phyloP scores from a whole-genome alignment of 1,140 invertebrate species.

The Cheumatopsyche charites region DNA sequence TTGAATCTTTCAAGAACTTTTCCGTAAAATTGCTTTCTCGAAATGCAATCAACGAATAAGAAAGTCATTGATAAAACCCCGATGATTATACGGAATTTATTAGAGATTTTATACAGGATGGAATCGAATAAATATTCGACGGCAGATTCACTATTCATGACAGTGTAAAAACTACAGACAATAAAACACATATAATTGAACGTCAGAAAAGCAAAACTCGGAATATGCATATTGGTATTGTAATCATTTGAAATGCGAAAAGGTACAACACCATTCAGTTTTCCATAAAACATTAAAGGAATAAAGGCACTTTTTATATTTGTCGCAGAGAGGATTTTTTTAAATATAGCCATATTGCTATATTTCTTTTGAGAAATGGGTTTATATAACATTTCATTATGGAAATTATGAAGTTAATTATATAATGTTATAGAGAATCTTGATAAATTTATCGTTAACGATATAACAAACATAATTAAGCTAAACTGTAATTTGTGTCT shows the following conservation, averaged over 20 bases:
- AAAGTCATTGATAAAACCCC: not conserved
- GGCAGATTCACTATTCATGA: not conserved
- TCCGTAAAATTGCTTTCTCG: not conserved
- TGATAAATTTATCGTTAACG: too few species aligned
- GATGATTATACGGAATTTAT: not conserved
- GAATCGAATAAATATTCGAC: not conserved
- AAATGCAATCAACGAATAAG: not conserved
- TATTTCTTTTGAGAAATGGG: too few species aligned
- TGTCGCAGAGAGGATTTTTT: not conserved
- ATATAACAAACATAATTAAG: too few species aligned
- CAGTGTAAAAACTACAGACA: not conserved
- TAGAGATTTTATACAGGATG: slow-evolving; percentile 1
- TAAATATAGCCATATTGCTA: not conserved
- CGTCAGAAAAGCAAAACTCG: not conserved
- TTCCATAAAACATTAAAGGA: slow-evolving; percentile 3
- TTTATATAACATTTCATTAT: too few species aligned
- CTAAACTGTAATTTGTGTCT: too few species aligned
- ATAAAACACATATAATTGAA: not conserved
- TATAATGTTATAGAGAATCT: too few species aligned
- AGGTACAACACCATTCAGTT: not conserved
- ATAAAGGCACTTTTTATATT: not conserved
- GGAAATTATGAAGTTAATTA: too few species aligned
- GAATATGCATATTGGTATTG: not conserved
- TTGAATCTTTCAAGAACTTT: not conserved
- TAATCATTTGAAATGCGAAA: not conserved